Conservation (phyloP, 2,797 vertebrate species). For the Diplodus puntazzo region DNA sequence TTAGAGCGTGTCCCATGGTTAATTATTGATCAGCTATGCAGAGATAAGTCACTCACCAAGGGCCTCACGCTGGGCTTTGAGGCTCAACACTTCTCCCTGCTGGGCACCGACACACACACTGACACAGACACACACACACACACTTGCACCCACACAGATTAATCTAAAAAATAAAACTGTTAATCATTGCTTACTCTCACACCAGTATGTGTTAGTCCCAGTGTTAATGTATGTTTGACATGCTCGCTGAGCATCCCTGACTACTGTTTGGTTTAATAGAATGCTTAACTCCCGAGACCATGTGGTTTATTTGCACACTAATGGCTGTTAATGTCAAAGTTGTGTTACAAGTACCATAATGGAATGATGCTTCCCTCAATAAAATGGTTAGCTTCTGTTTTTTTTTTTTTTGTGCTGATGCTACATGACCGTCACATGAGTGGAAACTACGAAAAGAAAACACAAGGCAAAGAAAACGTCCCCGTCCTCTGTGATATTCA, state of each 20-base stretch:
- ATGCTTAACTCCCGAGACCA: constrained; percentile 39
- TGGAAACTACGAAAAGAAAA: constrained; percentile 31
- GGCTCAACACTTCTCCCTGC: constrained; percentile 55
- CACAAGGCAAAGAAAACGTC: constrained; percentile 19
- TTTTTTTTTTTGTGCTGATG: not conserved
- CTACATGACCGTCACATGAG: not conserved
- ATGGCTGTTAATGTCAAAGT: constrained; percentile 48
- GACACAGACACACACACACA: not conserved
- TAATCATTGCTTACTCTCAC: constrained; percentile 63
- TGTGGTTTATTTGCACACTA: constrained; percentile 50
- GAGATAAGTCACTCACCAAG: constrained; percentile 75
- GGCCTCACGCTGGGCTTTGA: constrained; percentile 68
- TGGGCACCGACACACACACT: constrained; percentile 46
- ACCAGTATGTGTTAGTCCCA: constrained; percentile 20
- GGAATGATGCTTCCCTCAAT: constrained; percentile 26
- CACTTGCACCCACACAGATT: constrained; percentile 7
- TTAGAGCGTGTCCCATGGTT: constrained; percentile 80
- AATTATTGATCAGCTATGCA: constrained; percentile 86
- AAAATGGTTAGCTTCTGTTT: constrained; percentile 15
- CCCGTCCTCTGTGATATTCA: constrained; percentile 15
- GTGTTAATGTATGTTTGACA: constrained; percentile 56
- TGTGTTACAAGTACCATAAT: constrained; percentile 24
- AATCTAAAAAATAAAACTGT: constrained; percentile 1
- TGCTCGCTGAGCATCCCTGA: constrained; percentile 28
- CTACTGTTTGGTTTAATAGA: constrained; percentile 51